Base-by-base conservation (phyloP, 2,797 vertebrate genomes). In the Macroramphosus scolopax region DNA sequence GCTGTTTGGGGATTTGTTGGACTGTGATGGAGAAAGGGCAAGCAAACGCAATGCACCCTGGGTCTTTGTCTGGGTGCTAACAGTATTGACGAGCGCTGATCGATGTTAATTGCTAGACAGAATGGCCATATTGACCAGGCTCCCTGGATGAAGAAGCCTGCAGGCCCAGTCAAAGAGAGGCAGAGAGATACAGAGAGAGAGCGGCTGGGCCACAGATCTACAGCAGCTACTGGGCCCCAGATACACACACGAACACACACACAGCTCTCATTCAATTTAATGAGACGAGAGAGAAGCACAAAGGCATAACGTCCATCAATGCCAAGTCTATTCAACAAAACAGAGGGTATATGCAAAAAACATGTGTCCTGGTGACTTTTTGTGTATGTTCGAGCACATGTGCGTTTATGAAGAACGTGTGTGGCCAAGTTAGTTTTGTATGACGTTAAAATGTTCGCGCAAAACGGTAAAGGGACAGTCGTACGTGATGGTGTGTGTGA, bases 101-200 rank as follows among this genome's bases (percentile, higher is more conserved):
- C 86, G 85, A 91, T 91, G 88, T 90, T 90, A 89, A 91, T 90
- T 90, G 88, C 87, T 68, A 78, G 80, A 87, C 87, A 87, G 87
- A 90, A 91, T 89, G 77, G 83, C 75, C 83, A 78, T 87, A 90
- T 90, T 90, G 89, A 90, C 80, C 80, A 82, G 64, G 66, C 68
- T 82, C 70, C 75, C 65, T 69, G 64, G 76, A 77, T 76, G 86
- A 83, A 80, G 82, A 78, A 84, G 81, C 81, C 78, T 84, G 77
- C 75, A 86, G 83, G 81, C 72, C 77, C 64, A 68, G 71, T 71
- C 72, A 76, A 70, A 81, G 56, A 55, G 70, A 77, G 61, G 67
- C 37, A 45, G 46, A 67, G 54, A 65, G 66, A 57, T 59, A 51
- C 17, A 55, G 42, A 69, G 40, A 63, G 54, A 63, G 51, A 66